Percentiles rank a stretch among this genome's conserved stretches.
These are phyloP conservation scores for Pao palembangensis DNA, from an alignment of 2,113 vertebrate species.

Conservation along the genomic window DNA sequence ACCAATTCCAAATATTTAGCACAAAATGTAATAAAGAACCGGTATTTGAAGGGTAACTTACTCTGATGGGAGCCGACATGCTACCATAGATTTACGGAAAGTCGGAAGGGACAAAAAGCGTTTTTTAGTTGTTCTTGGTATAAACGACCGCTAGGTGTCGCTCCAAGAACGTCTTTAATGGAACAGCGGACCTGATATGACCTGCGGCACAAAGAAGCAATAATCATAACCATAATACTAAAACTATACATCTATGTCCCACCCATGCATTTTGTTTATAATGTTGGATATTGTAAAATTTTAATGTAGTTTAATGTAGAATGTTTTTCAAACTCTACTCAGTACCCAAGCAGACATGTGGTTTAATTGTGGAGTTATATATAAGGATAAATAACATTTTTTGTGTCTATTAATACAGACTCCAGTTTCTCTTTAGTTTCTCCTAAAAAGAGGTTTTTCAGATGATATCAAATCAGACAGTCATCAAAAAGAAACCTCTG, in stretches of 20 bases:
- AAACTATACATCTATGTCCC: no score
- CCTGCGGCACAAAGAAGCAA: not conserved
- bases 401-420: no score
- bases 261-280: no score
- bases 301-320: no score
- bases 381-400: no score
- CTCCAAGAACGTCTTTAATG: not conserved
- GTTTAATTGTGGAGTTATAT: no score
- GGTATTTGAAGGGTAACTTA: slow-evolving; percentile 47
- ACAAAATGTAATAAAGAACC: not conserved
- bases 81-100: slow-evolving; percentile 9
- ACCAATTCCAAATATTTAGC: no score
- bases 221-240: no score
- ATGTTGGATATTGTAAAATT: no score
- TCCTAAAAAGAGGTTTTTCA: not conserved
- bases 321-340: no score
- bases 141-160: not conserved
- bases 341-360: no score
- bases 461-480: not conserved
- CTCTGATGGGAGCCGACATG: slow-evolving; percentile 60
- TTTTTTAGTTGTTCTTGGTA: not conserved
- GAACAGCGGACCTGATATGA: not conserved
- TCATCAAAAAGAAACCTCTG: not conserved
- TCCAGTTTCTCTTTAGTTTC: not conserved
- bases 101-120: slow-evolving; percentile 35